A percentile compares a stretch with the other conserved stretches of the same genome.
phyloP scores from a whole-genome alignment of 30 jellyfish, hydroid and myxozoan genomes.

The Rhopilema esculentum region DNA sequence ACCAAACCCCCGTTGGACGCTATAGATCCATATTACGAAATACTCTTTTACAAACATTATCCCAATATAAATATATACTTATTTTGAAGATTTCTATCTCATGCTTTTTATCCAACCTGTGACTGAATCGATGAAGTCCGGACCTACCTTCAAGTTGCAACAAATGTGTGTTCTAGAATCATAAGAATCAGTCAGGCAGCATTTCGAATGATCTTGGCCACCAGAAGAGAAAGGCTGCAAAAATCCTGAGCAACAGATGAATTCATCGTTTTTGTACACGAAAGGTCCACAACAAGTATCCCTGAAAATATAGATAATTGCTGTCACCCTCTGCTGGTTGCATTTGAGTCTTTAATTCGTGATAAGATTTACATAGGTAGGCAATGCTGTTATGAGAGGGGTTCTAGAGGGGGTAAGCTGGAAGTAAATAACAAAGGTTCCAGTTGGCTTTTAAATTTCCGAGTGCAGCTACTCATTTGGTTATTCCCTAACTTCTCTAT shows the following conservation, averaged over 20 bases:
- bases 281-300: slow-evolving; percentile 66
- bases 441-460: too few species aligned
- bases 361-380: not conserved
- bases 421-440: too few species aligned
- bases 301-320: not conserved
- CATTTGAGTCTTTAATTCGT: not conserved
- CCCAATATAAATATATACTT: too few species aligned
- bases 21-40: too few species aligned
- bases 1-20: too few species aligned
- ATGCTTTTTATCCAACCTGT: too few species aligned
- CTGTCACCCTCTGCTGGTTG: not conserved
- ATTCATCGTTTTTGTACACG: slow-evolving; percentile 29
- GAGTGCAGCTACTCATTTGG: too few species aligned
- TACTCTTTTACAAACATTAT: too few species aligned
- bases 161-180: slow-evolving; percentile 70
- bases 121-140: not conserved
- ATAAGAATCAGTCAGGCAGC: slow-evolving; percentile 58
- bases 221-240: slow-evolving; percentile 42
- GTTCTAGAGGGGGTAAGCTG: too few species aligned
- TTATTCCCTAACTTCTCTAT: too few species aligned
- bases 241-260: slow-evolving; percentile 73
- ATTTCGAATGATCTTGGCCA: slow-evolving; percentile 52
- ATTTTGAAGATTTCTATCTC: too few species aligned
- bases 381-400: not conserved
- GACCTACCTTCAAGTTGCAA: slow-evolving; percentile 11